Evolutionary conservation across 2,113 vertebrate species (phyloP).

Genomic region (Phalacrocorax pelagicus): DNA sequence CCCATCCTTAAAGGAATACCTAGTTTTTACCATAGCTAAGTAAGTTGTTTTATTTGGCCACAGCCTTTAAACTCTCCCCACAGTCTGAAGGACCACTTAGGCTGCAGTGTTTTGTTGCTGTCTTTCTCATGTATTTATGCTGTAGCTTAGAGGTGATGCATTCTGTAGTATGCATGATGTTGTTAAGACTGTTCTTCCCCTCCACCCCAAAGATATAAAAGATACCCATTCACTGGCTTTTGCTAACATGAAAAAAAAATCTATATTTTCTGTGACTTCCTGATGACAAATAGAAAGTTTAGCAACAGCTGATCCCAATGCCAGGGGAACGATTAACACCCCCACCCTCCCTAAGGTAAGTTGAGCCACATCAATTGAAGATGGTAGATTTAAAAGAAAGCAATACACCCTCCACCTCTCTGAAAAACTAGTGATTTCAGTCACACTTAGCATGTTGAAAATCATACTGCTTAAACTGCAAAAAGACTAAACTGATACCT

Average conservation of each 20-base stretch:
- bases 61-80: not conserved
- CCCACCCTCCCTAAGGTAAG: rapidly evolving
- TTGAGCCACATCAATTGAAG: not conserved
- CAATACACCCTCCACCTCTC: rapidly evolving
- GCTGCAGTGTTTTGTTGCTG: rapidly evolving
- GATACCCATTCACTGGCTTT: not conserved
- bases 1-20: not conserved
- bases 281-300: not conserved
- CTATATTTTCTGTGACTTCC: not conserved
- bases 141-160: not conserved
- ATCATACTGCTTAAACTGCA: not conserved
- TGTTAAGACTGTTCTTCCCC: not conserved
- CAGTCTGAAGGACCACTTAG: not conserved
- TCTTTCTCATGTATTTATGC: not conserved
- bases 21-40: not conserved
- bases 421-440: not conserved
- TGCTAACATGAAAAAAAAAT: not conserved
- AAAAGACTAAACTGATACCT: not conserved
- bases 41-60: not conserved
- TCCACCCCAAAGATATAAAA: not conserved
- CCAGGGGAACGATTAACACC: rapidly evolving
- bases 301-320: not conserved
- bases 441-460: not conserved
- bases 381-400: not conserved
- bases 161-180: not conserved